Evolutionary conservation across 2,113 vertebrate genomes (phyloP), one percentile per base, ranked within the genome.

Genomic region (Myrmecophaga tridactyla): DNA sequence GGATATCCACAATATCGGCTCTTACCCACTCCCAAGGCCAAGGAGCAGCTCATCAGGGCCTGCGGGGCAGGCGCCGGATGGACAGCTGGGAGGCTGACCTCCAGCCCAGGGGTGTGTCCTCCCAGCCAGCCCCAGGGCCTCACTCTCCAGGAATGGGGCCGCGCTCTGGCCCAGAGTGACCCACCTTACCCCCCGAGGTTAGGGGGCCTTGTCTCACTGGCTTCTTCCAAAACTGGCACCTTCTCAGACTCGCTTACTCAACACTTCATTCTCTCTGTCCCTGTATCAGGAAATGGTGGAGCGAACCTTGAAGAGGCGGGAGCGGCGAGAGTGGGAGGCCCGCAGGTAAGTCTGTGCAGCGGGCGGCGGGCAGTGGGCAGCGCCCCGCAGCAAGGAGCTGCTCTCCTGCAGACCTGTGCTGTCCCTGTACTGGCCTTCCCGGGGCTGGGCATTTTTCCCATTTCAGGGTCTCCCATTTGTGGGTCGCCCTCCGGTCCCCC

Each of bases 261-360:
- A 4, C 10, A 21, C 85, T 77, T 82, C 70, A 27, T 90, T 92
- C 53, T 92, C 56, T 96, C 80, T 92, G 70, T 96, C 17, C 43
- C 53, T 23, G 0, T 39, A 13, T 39, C 97, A 99, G 99, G 99
- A 98, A 23, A 98, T 99, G 0, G 86, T 99, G 46, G 99, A 99
- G 97, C 98, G 98, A 95, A 99, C 99, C 18, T 99, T 99, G 89
- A 99, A 98, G 94, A 98, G 99, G 46, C 98, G 99, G 10, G 98
- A 98, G 0, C 98, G 97, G 92, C 98, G 99, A 89, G 99, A 99
- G 62, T 99, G 99, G 99, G 99, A 99, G 91, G 99, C 98, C 7
- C 98, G 98, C 34, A 99, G 99, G 99, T 99, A 91, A 95, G 96
- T 96, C 4, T 76, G 20, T 0, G 7, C 14, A 8, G 36, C 6